Base-by-base conservation (phyloP, 1,140 invertebrate genomes). In the Carposina sasakii region DNA sequence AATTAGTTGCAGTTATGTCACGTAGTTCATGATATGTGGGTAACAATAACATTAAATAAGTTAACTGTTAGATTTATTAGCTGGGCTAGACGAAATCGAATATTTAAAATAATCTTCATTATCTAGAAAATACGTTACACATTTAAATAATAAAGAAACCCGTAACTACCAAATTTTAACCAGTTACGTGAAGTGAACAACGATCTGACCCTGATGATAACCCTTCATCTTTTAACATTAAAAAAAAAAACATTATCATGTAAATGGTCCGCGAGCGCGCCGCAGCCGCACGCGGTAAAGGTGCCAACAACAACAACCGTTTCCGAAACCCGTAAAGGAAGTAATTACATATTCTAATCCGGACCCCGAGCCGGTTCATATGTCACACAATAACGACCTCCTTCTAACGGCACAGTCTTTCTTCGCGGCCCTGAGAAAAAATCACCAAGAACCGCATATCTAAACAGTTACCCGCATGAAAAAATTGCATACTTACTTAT, bases 311-410 rank as follows among this genome's bases (percentile, higher is more conserved):
- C 54, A 23, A 57, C 48, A 63, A 69, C 63, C 67, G 67, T 77
- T 81, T 84, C 77, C 81, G 68, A 75, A 83, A 72, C 70, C 57
- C 76, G 71, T 79, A 75, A 75, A 84, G 77, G 81, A 84, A 81
- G 75, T 81, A 81, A 84, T 84, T 81, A 81, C 76, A 77, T 83
- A 83, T 83, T 79, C 79, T 76, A 78, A 83, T 83, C 74, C 76
- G 53, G 65, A 69, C 56, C 70, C 64, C 54, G 44, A 52, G 57
- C 63, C 76, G 77, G 70, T 76, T 81, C 81, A 71, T 74, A 74
- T 81, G 81, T 81, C 81, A 78, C 75, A 77, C 64, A 73, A 81
- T 67, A 67, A 60, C 56, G 54, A 74, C 64, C 66, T 65, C 67
- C 54, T 46, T 51, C 50, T 76, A 83, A 83, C 79, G 76, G 79